Percentiles rank a stretch among this genome's conserved stretches.
Conservation (phyloP, 92 coral and sea anemone genomes). For the Montipora capitata region DNA sequence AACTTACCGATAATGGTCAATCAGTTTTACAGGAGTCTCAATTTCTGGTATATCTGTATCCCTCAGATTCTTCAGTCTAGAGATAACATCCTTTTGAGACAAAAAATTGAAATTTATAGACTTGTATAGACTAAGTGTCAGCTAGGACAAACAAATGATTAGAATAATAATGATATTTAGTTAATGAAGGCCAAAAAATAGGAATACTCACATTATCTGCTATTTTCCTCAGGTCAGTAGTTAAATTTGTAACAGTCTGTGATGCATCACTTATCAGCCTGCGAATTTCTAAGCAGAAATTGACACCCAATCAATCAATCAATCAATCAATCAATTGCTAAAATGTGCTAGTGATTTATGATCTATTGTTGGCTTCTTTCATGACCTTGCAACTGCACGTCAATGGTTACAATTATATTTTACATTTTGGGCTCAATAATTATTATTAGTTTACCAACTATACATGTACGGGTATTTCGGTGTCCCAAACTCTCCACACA, state of each 20-base stretch:
- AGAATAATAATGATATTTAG: no score
- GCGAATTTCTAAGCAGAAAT: constrained; percentile 42
- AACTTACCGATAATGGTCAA: constrained; percentile 90
- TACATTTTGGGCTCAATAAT: no score
- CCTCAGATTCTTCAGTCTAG: constrained; percentile 17
- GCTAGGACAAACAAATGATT: no score
- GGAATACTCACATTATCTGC: constrained; percentile 68
- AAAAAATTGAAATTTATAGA: background rate
- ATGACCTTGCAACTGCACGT: no score
- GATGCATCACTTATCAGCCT: constrained; percentile 74
- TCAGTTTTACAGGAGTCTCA: constrained; percentile 24
- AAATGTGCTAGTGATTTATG: background rate
- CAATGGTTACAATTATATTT: no score
- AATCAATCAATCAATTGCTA: background rate
- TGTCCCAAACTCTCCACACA: no score
- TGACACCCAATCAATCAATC: background rate
- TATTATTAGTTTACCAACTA: no score
- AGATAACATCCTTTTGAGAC: constrained; percentile 60
- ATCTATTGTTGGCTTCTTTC: background rate
- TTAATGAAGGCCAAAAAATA: background rate
- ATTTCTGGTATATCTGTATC: background rate
- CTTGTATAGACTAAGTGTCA: no score
- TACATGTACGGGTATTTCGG: no score
- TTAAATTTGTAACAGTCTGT: constrained; percentile 32
- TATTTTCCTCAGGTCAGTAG: constrained; percentile 49